Percentiles rank a stretch among this genome's conserved stretches.
Evolutionary conservation across 2,888 invertebrate species (phyloP).

Genomic region (Clostera curtula): DNA sequence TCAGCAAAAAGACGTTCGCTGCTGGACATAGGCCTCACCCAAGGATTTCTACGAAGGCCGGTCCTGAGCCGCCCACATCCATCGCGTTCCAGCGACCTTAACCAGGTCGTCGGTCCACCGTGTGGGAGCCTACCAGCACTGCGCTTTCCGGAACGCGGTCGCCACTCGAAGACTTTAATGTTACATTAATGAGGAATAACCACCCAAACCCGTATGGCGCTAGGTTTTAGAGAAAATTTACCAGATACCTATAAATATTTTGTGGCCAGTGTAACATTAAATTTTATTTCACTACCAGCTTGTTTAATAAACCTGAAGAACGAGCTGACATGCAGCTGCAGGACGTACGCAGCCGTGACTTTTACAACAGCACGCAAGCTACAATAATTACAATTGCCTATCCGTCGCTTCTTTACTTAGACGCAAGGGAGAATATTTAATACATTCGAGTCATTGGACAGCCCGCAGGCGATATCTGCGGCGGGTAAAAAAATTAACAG

Average conservation of each 20-base stretch:
- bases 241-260: not conserved
- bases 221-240: too few relatives aligned
- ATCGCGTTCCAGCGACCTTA: too few relatives aligned
- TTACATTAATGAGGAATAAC: too few relatives aligned
- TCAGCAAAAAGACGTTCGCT: too few relatives aligned
- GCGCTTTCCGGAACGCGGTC: too few relatives aligned
- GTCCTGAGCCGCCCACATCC: too few relatives aligned
- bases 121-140: too few relatives aligned
- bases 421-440: slow-evolving; percentile 29
- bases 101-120: too few relatives aligned
- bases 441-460: slow-evolving; percentile 27
- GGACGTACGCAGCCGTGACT: slow-evolving; percentile 27
- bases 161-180: too few relatives aligned
- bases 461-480: slow-evolving; percentile 26
- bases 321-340: slow-evolving; percentile 34
- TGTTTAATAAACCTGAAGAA: slow-evolving; percentile 34
- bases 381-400: slow-evolving; percentile 24
- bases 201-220: too few relatives aligned
- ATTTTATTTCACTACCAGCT: slow-evolving; percentile 23
- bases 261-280: slow-evolving; percentile 1
- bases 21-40: too few relatives aligned
- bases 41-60: too few relatives aligned
- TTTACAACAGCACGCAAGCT: slow-evolving; percentile 27
- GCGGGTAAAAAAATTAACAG: slow-evolving; percentile 47
- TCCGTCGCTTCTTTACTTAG: slow-evolving; percentile 43